A percentile compares a stretch with the other conserved stretches of the same genome.
Evolutionary conservation across 2,113 vertebrate species (phyloP).

Genomic region (Zeus faber): DNA sequence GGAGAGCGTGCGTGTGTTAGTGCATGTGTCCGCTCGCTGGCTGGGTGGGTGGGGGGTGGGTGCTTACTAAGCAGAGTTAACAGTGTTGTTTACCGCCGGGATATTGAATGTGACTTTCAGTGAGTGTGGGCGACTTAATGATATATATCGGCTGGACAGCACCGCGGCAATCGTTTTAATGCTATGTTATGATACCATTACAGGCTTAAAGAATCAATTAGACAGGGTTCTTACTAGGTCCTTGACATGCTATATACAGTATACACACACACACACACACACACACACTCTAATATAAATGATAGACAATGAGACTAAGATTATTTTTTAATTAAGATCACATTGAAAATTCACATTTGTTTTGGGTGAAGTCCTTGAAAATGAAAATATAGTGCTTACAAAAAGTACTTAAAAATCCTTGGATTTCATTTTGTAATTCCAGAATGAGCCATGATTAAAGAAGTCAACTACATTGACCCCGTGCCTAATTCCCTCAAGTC

Average conservation of each 20-base stretch:
- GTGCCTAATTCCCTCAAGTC: slow-evolving; percentile 23
- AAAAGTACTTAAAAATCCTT: too few species aligned
- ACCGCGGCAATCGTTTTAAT: slow-evolving; percentile 24
- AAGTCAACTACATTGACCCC: slow-evolving; percentile 23
- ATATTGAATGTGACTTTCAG: slow-evolving; percentile 18
- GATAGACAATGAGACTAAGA: too few species aligned
- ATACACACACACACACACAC: too few species aligned
- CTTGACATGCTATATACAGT: too few species aligned
- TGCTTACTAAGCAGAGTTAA: slow-evolving; percentile 25
- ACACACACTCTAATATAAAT: too few species aligned
- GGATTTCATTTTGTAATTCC: too few species aligned
- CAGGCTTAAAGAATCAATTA: slow-evolving; percentile 45
- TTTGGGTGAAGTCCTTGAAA: too few species aligned
- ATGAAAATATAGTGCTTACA: too few species aligned
- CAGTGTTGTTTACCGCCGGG: slow-evolving; percentile 22
- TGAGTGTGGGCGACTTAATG: slow-evolving; percentile 20
- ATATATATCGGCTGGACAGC: slow-evolving; percentile 20
- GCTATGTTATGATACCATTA: slow-evolving; percentile 23
- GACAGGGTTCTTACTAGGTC: too few species aligned
- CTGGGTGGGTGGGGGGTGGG: not conserved
- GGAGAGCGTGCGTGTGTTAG: slow-evolving; percentile 13
- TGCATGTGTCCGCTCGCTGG: slow-evolving; percentile 16
- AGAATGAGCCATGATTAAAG: too few species aligned
- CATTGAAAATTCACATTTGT: too few species aligned
- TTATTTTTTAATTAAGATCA: too few species aligned